Percentiles rank a stretch among this genome's conserved stretches.
phyloP scores from a whole-genome alignment of 2,888 invertebrate species.

The Orthosia incerta region DNA sequence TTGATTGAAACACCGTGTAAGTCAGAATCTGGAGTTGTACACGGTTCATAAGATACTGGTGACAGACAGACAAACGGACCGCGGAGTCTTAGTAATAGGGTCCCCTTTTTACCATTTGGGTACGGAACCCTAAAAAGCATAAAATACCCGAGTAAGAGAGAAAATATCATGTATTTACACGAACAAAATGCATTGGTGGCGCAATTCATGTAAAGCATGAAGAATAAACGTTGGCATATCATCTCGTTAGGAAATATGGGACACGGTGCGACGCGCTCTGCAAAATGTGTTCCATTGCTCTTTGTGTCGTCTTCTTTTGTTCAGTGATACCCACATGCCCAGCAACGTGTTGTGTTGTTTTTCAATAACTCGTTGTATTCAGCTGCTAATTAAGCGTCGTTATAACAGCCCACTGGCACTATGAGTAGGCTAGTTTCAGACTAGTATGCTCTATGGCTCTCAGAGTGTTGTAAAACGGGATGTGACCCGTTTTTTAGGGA shows the following conservation, averaged over 20 bases:
- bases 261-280: slow-evolving; percentile 84
- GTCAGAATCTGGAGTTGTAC: too few relatives aligned
- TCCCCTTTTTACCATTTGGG: too few relatives aligned
- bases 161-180: slow-evolving; percentile 58
- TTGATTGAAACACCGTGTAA: too few relatives aligned
- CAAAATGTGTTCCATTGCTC: slow-evolving; percentile 88
- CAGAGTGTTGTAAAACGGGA: slow-evolving; percentile 34
- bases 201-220: slow-evolving; percentile 76
- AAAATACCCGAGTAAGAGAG: slow-evolving; percentile 49
- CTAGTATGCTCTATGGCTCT: slow-evolving; percentile 28
- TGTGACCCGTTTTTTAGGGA: slow-evolving; percentile 43
- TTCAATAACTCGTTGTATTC: slow-evolving; percentile 68
- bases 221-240: slow-evolving; percentile 85
- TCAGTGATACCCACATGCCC: slow-evolving; percentile 74
- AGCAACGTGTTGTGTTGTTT: slow-evolving; percentile 69
- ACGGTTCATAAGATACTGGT: too few relatives aligned
- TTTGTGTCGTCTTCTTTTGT: slow-evolving; percentile 88
- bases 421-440: slow-evolving; percentile 23
- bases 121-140: too few relatives aligned
- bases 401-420: slow-evolving; percentile 45
- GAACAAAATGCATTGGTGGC: slow-evolving; percentile 71
- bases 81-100: too few relatives aligned
- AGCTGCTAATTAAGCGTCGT: slow-evolving; percentile 68
- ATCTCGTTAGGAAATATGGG: slow-evolving; percentile 89
- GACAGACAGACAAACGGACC: too few relatives aligned